A percentile compares a stretch with the other conserved stretches of the same genome.
phyloP scores from a whole-genome alignment of 64 coral and sea anemone species.

The Dendrophyllia cribrosa region DNA sequence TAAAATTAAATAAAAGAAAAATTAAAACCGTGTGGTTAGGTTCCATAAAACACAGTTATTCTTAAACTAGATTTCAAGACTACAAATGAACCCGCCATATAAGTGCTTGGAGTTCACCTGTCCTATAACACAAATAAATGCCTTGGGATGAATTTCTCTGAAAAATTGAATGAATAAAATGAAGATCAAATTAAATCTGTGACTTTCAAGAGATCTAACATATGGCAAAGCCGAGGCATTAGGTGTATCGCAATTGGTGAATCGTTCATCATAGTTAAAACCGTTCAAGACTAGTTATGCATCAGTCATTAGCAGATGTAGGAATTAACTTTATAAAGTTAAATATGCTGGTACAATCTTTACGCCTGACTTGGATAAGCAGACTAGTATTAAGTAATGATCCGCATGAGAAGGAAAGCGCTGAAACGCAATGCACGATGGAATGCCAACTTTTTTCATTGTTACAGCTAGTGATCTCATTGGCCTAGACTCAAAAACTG shows the following conservation, averaged over 20 bases:
- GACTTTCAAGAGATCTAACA: too few relatives aligned
- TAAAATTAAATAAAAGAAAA: background rate
- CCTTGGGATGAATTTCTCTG: background rate
- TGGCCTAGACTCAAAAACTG: too few relatives aligned
- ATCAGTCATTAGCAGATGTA: background rate
- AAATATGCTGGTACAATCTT: background rate
- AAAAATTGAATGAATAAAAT: too few relatives aligned
- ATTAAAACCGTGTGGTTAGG: constrained; percentile 1
- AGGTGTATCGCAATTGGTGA: background rate
- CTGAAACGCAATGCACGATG: too few relatives aligned
- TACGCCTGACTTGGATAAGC: background rate
- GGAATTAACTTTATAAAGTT: background rate
- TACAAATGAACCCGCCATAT: background rate
- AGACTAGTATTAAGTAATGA: background rate
- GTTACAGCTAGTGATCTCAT: too few relatives aligned
- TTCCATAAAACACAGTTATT: background rate
- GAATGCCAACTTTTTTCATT: too few relatives aligned
- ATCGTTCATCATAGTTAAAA: background rate
- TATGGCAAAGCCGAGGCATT: background rate
- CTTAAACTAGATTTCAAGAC: background rate
- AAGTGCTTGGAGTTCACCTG: background rate
- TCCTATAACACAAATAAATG: background rate
- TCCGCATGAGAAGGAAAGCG: too few relatives aligned
- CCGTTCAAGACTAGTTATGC: background rate
- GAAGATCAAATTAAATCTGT: too few relatives aligned